Evolutionary conservation across 2,797 vertebrate genomes (phyloP), one percentile per base, ranked within the genome.

Genomic region (Erithacus rubecula): DNA sequence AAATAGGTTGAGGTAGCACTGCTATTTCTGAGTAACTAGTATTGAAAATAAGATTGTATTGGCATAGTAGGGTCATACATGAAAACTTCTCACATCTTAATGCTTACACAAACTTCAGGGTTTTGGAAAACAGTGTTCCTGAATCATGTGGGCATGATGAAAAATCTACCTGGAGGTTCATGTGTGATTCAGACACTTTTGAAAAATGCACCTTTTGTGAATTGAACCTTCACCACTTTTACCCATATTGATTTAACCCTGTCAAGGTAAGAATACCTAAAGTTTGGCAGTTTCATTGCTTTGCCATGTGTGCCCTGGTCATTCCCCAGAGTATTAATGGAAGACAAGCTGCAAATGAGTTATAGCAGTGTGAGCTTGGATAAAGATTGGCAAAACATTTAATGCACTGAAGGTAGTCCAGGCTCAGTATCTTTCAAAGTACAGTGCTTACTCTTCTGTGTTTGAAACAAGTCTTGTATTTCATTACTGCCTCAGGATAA

Each of bases 391-490:
- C 30, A 12, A 74, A 94, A 46, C 47, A 39, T 89, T 75, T 81
- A 75, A 91, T 49, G 71, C 69, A 59, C n/a, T 72, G 64, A 23
- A 71, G 30, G 27, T 59, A 87, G 78, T 51, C 37, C 79, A 71
- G 43, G 39, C 43, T 93, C 36, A 1, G 1, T 36, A 43, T 78
- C 68, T 95, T 95, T 89, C 75, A 22, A 87, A 92, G 60, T 56
- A 68, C 64, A 51, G 24, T 41, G 39, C 69, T 90, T 71, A 65
- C 39, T 82, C 87, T 75, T 89, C 75, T 2, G 1, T 89, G 51
- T 87, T 93, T 91, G 84, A 80, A 91, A 91, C n/a, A 83, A 89
- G 32, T 49, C 89, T 69, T 93, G 29, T 94, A 62, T 87, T 95
- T 95, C 75, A 41, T 83, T 95, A 71, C 29, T 78, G 72, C 91